Base-by-base conservation (phyloP, 2,888 invertebrate species). In the Slavum lentiscoides region DNA sequence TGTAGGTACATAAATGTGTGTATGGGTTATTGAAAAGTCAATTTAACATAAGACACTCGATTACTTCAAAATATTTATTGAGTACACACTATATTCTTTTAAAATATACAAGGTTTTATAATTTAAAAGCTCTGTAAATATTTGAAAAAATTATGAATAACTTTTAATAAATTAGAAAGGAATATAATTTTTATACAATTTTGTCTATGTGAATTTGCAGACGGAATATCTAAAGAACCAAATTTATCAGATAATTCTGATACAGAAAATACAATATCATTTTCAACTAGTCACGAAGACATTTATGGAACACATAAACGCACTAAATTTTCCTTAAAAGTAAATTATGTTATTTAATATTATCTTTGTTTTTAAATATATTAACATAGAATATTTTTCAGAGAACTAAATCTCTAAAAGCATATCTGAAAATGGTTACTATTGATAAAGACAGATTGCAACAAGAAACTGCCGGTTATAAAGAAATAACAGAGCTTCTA, bases 371-470 rank as follows among this genome's bases (percentile, higher is more conserved):
- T 64, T 4, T 5, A 64, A 66, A 58, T 37, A 1, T 53, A 58
- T 58, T 23, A 66, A 74, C 19, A 19, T 37, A 70, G 37, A 53
- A 55, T 74, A 74, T 76, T 39, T 81, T 83, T 84, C 30, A 83
- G 83, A 67, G 84, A 84, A 81, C 84, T 82, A 43, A 82, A 80
- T 39, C 81, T 83, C 84, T 84, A 58, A 84, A 85, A 58, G 82
- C 84, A 21, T 84, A 85, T 67, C 83, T 85, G 30, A 84, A 83
- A 37, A 83, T 83, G 21, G 84, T 84, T 62, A 84, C 84, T n/a
- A 82, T 83, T n/a, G 85, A 85, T 61, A 84, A 84, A 77, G 84
- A 84, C 17, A 82, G 82, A 43, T 82, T 85, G 58, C 84, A 85
- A 82, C 85, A 85, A 83, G 83, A 83, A 61, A 84, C 85, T 5